phyloP scores from a whole-genome alignment of 2,888 invertebrate genomes.

The Troides aeacus region DNA sequence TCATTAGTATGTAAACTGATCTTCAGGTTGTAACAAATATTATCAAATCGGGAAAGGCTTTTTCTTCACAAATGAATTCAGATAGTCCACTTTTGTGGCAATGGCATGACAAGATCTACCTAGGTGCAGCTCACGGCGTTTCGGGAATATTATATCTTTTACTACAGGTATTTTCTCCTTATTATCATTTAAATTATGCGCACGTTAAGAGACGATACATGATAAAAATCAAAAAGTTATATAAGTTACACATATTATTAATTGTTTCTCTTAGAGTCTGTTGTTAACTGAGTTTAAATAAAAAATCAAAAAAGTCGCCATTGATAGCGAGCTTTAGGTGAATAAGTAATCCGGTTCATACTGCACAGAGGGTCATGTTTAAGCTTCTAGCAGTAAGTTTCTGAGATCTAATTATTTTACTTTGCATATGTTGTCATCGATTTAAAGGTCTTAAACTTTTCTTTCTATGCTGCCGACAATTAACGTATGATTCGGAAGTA shows the following conservation, averaged over 20 bases:
- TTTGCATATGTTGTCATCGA: no score
- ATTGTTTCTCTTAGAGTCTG: background rate
- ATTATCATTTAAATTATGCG: background rate
- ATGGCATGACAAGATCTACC: constrained; percentile 92
- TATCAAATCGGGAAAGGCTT: constrained; percentile 82
- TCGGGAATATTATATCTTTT: constrained; percentile 91
- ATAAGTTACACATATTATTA: background rate
- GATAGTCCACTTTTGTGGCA: constrained; percentile 87
- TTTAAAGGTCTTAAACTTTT: no score
- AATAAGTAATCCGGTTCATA: no score
- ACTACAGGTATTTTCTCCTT: constrained; percentile 81
- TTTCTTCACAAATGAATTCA: constrained; percentile 75
- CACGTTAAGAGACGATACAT: background rate
- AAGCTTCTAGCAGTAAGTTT: no score
- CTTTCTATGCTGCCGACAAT: no score
- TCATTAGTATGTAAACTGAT: background rate
- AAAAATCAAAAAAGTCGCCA: no score
- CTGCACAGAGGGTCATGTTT: no score
- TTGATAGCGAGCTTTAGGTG: no score
- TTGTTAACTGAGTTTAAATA: background rate
- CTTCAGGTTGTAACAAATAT: constrained; percentile 82
- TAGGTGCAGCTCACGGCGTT: constrained; percentile 94
- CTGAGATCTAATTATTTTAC: no score
- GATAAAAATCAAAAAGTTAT: background rate
- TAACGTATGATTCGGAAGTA: no score